Conservation (phyloP, 2,888 invertebrate genomes). For the Drosophila nr. perissopoda region DNA sequence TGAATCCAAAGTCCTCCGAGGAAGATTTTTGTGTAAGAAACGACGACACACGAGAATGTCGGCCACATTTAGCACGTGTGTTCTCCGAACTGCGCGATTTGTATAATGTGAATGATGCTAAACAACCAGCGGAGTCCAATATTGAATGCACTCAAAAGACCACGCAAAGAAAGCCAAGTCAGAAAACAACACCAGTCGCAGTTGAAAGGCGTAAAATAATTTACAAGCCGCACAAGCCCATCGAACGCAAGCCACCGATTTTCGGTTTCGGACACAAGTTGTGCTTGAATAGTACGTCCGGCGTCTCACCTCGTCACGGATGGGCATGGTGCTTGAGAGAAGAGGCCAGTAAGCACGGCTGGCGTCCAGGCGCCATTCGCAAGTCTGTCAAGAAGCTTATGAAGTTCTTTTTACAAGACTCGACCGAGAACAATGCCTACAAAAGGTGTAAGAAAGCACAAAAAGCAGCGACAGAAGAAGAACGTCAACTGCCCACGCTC, state of each 20-base stretch:
- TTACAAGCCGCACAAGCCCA: conserved; percentile 11
- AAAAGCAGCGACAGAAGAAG: conserved; percentile 31
- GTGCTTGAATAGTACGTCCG: conserved; percentile 85
- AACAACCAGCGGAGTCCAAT: conserved; percentile 13
- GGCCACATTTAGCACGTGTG: conserved; percentile 77
- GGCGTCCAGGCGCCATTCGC: conserved; percentile 84
- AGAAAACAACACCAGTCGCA: not conserved
- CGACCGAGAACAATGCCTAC: conserved; percentile 60
- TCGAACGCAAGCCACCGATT: conserved; percentile 74
- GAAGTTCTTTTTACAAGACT: conserved; percentile 79
- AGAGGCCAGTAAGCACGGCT: conserved; percentile 72
- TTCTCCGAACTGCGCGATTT: conserved; percentile 78
- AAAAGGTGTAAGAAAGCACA: conserved; percentile 82
- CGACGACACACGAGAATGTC: conserved; percentile 58
- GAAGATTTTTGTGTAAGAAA: conserved; percentile 64
- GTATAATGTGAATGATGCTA: conserved; percentile 70
- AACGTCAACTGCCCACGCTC: conserved; percentile 86
- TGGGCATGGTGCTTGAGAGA: conserved; percentile 88
- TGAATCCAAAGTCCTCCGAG: conserved; percentile 44
- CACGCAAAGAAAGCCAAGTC: not conserved
- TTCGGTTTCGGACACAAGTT: conserved; percentile 86
- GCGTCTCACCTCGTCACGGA: conserved; percentile 88
- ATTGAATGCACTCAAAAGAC: conserved; percentile 5
- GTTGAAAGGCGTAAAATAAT: not conserved
- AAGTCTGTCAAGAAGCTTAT: conserved; percentile 82